These are phyloP conservation scores for Zapus hudsonius DNA, from an alignment of 2,113 vertebrate species.

Conservation along the genomic window DNA sequence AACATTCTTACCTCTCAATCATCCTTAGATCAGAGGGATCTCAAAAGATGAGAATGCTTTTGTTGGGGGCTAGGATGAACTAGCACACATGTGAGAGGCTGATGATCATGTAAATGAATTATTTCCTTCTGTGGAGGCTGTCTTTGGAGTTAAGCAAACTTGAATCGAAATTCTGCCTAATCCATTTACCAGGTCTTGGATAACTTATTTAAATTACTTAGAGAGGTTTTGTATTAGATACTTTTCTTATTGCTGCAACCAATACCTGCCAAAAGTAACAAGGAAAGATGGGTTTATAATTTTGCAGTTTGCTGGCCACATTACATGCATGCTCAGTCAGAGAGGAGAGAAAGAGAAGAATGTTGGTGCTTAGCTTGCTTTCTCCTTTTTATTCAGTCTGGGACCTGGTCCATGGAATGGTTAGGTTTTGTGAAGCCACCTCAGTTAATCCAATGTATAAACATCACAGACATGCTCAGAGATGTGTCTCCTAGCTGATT, in stretches of 20 bases:
- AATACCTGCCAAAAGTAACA: too few species aligned
- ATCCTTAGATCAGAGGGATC: background rate
- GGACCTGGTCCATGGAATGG: too few species aligned
- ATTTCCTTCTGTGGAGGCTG: background rate
- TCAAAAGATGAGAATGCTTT: background rate
- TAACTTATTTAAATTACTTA: background rate
- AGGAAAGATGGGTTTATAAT: background rate
- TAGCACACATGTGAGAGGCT: background rate
- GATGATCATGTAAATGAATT: background rate
- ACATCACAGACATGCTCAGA: too few species aligned
- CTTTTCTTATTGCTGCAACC: too few species aligned
- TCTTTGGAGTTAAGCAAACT: background rate
- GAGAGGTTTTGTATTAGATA: background rate
- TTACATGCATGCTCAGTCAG: too few species aligned
- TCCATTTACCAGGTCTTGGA: background rate
- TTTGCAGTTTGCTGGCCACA: background rate
- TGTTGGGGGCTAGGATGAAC: background rate
- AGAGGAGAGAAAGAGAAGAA: too few species aligned
- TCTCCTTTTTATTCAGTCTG: too few species aligned
- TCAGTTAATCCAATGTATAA: too few species aligned
- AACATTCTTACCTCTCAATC: constrained; percentile 28
- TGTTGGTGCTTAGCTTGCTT: too few species aligned
- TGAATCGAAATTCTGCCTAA: background rate
- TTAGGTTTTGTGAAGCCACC: too few species aligned
- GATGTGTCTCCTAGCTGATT: too few species aligned